These are phyloP conservation scores for Pristionchus pacificus DNA, from an alignment of 1,140 invertebrate genomes.

Conservation along the genomic window DNA sequence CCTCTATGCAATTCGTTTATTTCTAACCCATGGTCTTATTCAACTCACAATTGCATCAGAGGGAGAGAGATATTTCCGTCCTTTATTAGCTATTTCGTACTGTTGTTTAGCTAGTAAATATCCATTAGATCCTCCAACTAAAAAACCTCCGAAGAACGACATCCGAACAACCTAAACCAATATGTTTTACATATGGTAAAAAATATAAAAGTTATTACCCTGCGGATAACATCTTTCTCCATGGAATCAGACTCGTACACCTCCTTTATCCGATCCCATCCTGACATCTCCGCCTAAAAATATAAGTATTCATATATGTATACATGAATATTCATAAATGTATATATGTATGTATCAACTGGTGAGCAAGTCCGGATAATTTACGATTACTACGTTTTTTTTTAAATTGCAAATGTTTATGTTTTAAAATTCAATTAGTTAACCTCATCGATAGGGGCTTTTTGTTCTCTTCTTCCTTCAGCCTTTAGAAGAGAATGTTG, in stretches of 20 bases:
- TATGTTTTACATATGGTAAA: not conserved
- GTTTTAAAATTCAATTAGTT: too few relatives aligned
- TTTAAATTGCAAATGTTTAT: too few relatives aligned
- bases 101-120: constrained; percentile 15
- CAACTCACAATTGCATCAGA: constrained; percentile 14
- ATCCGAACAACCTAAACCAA: constrained; percentile 17
- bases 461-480: too few relatives aligned
- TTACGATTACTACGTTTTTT: too few relatives aligned
- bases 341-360: too few relatives aligned
- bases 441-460: too few relatives aligned
- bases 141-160: constrained; percentile 27
- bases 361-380: too few relatives aligned
- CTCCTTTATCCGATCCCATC: constrained; percentile 18
- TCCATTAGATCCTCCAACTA: constrained; percentile 24
- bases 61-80: constrained; percentile 23
- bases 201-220: constrained; percentile 8
- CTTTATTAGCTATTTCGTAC: constrained; percentile 22
- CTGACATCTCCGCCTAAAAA: not conserved
- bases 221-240: constrained; percentile 18
- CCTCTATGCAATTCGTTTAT: not conserved
- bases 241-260: constrained; percentile 16
- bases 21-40: not conserved
- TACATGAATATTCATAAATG: too few relatives aligned
- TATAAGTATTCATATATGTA: too few relatives aligned
- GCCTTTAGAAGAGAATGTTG: too few relatives aligned